Conservation (phyloP, 2,797 vertebrate species). For the Cuniculus paca region DNA sequence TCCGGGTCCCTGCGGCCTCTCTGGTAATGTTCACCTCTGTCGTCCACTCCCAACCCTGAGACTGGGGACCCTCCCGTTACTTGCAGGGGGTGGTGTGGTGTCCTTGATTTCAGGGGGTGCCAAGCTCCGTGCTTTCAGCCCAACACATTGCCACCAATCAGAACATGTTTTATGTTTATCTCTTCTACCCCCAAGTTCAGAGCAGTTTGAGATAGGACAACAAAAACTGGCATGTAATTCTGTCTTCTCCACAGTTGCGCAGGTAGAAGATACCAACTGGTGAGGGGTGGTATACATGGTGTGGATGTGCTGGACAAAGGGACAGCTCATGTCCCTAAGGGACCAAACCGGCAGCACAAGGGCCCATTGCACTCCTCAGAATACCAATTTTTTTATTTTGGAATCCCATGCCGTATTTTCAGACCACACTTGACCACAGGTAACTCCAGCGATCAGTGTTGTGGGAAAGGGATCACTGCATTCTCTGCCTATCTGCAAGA, state of each 20-base stretch:
- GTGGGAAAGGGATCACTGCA: not conserved
- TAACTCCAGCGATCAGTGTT: not conserved
- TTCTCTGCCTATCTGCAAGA: not conserved
- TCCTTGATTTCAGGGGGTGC: not conserved
- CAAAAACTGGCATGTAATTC: not conserved
- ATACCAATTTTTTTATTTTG: not conserved
- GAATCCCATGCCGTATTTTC: not conserved
- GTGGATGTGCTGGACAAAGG: too few species aligned
- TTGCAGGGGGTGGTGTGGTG: not conserved
- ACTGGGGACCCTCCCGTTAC: too few species aligned
- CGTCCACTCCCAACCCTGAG: not conserved
- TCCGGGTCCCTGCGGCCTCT: not conserved
- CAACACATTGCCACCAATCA: not conserved
- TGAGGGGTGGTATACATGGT: not conserved
- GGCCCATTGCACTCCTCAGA: not conserved
- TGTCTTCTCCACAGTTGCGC: not conserved
- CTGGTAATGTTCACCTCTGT: too few species aligned
- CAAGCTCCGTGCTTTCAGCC: not conserved
- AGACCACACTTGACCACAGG: not conserved
- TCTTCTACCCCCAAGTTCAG: not conserved
- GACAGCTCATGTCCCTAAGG: not conserved
- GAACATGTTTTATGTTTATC: not conserved
- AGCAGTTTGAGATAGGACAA: not conserved
- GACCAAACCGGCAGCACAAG: not conserved
- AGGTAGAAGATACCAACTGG: not conserved